These are phyloP conservation scores for Microctenopoma steveboyesi DNA, from an alignment of 2,797 vertebrate genomes.

Conservation along the genomic window DNA sequence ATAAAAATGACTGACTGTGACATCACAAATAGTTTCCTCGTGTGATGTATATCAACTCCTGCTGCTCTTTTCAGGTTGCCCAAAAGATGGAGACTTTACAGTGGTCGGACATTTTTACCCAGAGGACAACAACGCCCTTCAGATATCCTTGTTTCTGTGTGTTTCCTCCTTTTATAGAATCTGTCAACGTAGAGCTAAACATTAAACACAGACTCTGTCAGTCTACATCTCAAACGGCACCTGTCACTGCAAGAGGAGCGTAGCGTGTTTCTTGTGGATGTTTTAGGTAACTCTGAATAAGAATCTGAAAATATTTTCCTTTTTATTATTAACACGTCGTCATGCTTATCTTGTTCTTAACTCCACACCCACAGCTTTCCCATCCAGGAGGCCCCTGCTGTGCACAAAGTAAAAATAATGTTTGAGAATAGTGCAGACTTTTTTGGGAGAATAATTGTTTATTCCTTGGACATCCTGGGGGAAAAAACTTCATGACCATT, in stretches of 20 bases:
- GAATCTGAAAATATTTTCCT: slow-evolving; percentile 62
- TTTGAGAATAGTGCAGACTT: slow-evolving; percentile 93
- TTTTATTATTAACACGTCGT: slow-evolving; percentile 23
- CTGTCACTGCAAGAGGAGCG: slow-evolving; percentile 27
- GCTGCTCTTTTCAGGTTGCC: slow-evolving; percentile 81
- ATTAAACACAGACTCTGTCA: background rate
- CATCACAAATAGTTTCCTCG: background rate
- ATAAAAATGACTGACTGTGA: background rate
- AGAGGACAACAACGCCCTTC: slow-evolving; percentile 88
- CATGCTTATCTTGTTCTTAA: slow-evolving; percentile 83
- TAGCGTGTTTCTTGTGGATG: slow-evolving; percentile 63
- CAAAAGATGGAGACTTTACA: slow-evolving; percentile 71
- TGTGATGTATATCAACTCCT: background rate
- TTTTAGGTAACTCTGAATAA: slow-evolving; percentile 41
- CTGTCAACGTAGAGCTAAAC: background rate
- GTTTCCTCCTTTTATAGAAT: no score
- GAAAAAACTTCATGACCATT: slow-evolving; percentile 75
- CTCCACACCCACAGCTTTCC: slow-evolving; percentile 88
- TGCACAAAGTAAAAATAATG: slow-evolving; percentile 90
- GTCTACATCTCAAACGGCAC: slow-evolving; percentile 7
- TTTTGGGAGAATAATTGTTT: slow-evolving; percentile 94
- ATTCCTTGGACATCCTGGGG: slow-evolving; percentile 90
- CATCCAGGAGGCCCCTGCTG: slow-evolving; percentile 81
- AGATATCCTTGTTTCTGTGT: slow-evolving; percentile 89
- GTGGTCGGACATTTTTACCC: slow-evolving; percentile 88